phyloP scores from a whole-genome alignment of 2,797 vertebrate species.

The Carduelis carduelis region DNA sequence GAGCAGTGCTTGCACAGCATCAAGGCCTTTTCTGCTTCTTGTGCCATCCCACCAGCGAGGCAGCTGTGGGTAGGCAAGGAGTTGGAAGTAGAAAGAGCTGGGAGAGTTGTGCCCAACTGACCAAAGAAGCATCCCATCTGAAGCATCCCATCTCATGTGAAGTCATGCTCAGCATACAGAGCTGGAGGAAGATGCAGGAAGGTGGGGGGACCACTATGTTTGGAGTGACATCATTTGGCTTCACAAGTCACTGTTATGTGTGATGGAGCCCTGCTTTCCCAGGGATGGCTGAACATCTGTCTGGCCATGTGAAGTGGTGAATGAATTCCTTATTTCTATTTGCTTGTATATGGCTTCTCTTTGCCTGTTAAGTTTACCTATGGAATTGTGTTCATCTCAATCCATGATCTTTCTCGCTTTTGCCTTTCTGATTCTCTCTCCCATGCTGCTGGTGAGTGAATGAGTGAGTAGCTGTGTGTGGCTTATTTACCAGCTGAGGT shows the following conservation, averaged over 20 bases:
- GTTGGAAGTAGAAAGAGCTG: fast-evolving
- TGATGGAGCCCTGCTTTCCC: not conserved
- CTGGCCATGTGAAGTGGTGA: not conserved
- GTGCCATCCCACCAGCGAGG: not conserved
- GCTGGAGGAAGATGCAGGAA: not conserved
- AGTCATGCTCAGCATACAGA: not conserved
- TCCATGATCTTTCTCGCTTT: not conserved
- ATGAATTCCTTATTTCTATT: not conserved
- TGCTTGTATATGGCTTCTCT: not conserved
- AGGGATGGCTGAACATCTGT: not conserved
- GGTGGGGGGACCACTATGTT: not conserved
- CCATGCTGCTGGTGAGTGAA: not conserved
- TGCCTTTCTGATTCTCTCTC: not conserved
- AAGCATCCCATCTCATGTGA: no score
- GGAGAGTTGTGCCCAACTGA: not conserved
- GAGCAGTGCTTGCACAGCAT: not conserved
- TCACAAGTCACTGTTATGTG: fast-evolving
- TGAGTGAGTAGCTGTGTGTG: not conserved
- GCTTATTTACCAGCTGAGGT: not conserved
- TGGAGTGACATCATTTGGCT: not conserved
- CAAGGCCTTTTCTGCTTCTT: not conserved
- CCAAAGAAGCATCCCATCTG: no score
- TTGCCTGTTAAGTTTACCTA: not conserved
- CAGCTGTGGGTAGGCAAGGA: not conserved
- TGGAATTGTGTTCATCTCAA: not conserved